Base-by-base conservation (phyloP, 2,113 vertebrate genomes). In the Riparia riparia region DNA sequence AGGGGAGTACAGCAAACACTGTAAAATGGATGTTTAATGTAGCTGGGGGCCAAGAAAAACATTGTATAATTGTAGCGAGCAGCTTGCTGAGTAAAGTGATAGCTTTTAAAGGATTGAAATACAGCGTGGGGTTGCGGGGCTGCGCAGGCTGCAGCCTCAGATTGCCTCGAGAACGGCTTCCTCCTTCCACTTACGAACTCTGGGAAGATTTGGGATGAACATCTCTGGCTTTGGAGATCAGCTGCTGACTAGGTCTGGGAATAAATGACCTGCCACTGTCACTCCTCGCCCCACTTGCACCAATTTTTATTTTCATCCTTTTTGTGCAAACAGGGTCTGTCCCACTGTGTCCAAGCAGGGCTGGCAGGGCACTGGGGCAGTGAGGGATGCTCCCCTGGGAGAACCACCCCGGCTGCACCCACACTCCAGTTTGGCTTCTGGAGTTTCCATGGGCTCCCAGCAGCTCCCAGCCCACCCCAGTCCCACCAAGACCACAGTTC, bases 11-110 rank as follows among this genome's bases (percentile, higher is more conserved):
- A 95, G 97, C 95, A 93, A 94, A 77, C 56, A 34, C 97, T 88
- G 96, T 98, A 98, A 98, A 98, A 97, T 96, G 88, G 95, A 97
- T 96, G 97, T 97, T 98, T 98, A 97, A 97, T 97, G 98, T 96
- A 98, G 97, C 97, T 96, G 83, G 93, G 96, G 96, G 98, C 98
- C 98, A 98, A 98, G 97, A 80, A 97, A 98, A 98, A 98, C 98
- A 97, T 94, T 94, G 97, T 94, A 96, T 98, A 98, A 98, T 98
- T 98, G 97, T 97, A 97, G 97, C 96, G 93, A 97, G 98, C 97
- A 97, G 97, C 80, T 97, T 74, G 85, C 97, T 96, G 86, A 97
- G 98, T 98, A 97, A 98, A 98, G 97, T 84, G 97, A 98, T 98
- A 96, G 97, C 98, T 97, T 97, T 98, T 97, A 98, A 96, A 97